Conservation (phyloP, 1,140 invertebrate genomes). For the Drosophila grimshawi region DNA sequence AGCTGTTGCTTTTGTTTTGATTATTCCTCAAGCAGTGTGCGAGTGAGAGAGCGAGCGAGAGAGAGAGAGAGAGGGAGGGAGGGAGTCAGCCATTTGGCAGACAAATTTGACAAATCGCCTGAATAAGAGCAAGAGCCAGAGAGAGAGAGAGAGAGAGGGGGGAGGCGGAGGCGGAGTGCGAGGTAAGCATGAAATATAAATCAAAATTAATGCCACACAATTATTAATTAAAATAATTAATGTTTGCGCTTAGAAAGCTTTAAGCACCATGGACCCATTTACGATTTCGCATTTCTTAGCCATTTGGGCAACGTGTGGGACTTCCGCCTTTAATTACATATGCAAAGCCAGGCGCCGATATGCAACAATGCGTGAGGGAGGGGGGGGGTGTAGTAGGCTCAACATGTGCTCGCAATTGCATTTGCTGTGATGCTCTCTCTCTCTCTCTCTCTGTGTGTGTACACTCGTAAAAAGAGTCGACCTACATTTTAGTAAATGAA, state of each 20-base stretch:
- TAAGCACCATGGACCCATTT: constrained; percentile 16
- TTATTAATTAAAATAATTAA: constrained; percentile 82
- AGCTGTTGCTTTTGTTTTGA: constrained; percentile 72
- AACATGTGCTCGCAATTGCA: constrained; percentile 64
- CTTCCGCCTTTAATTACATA: constrained; percentile 60
- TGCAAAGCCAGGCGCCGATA: constrained; percentile 47
- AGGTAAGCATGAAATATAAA: constrained; percentile 51
- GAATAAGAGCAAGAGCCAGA: background rate
- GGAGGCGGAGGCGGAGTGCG: background rate
- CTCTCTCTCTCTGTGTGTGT: background rate
- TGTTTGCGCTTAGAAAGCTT: constrained; percentile 62
- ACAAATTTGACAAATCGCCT: constrained; percentile 15
- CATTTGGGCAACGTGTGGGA: constrained; percentile 32
- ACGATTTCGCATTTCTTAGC: constrained; percentile 61
- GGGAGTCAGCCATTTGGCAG: background rate
- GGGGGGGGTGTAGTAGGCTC: background rate
- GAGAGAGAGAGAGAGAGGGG: too few species aligned
- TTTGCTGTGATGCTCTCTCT: constrained; percentile 6
- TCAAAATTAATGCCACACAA: constrained; percentile 78
- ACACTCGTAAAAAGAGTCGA: background rate
- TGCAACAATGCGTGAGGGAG: background rate
- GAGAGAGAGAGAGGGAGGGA: constrained; percentile 5
- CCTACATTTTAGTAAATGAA: too few species aligned
- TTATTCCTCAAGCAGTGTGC: constrained; percentile 14
- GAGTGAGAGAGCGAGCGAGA: constrained; percentile 10